Base-by-base conservation (phyloP, 92 coral and sea anemone species). In the Actinostola sp. region DNA sequence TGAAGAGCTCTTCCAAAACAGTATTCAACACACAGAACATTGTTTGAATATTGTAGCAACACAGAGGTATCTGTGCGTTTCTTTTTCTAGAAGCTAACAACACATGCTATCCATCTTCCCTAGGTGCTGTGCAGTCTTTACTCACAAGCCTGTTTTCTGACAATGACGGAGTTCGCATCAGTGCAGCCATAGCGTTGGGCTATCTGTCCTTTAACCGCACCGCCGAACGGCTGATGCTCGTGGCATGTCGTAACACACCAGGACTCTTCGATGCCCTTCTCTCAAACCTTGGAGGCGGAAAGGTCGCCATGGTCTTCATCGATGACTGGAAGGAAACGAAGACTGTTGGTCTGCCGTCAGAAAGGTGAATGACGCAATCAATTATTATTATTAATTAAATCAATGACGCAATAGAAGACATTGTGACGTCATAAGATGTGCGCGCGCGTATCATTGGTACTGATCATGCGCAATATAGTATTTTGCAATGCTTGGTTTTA, bases 131-230 rank as follows among this genome's bases (percentile, higher is more conserved):
- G 53, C 80, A 89, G 21, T 76, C 89, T 12, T 80, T 94, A 17
- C 87, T 94, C 34, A 50, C 80, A 70, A 92, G 92, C 44, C 80
- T 94, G 75, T 85, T 84, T 43, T 84, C 90, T 5, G 75, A 49
- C 17, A 87, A 94, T 72, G 98, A 94, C 21, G 95, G 92, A 69
- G 98, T 94, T 45, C 87, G 97, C 12, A 80, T 93, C 60, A 94
- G 98, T 52, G 97, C 97, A 2, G 98, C 98, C 2, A 97, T 94
- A 24, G 98, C 98, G 62, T 81, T 94, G 58, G 98, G 98, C 6
- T 94, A 94, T 79, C 88, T 94, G 34, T 94, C 98, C 14, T 94
- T 94, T 64, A 88, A 91, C 73, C 95, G 98, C 2, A 84, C 92
- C 8, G 98, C 97, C 33, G 87, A 93, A 15, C 94, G 98, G 44